Evolutionary conservation across 2,888 invertebrate species (phyloP), one percentile per base, ranked within the genome.

Genomic region (Acanthosepion esculentum): DNA sequence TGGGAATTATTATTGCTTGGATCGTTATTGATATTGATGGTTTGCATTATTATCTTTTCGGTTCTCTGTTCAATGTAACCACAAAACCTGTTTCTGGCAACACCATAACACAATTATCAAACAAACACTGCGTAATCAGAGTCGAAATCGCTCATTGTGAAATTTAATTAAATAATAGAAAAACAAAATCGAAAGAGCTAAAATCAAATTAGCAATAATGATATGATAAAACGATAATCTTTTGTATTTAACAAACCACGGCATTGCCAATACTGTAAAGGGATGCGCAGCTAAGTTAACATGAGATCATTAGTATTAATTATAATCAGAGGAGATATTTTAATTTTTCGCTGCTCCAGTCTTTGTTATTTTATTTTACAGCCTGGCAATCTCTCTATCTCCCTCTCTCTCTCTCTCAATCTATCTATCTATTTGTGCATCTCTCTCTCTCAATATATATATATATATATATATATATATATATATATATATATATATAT

Each of bases 161-260:
- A 78, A n/a, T 78, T 78, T 78, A 78, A 78, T 78, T n/a, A 78
- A 78, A 78, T 78, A 78, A 78, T n/a, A 78, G n/a, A 78, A n/a
- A 78, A 78, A 78, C n/a, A n/a, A n/a, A 78, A 78, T 33, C 0
- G 15, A n/a, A n/a, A 78, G 78, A 78, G 78, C 78, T 78, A n/a
- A 33, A 78, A 78, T 78, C 78, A 78, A 78, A 78, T 78, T 78
- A 78, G n/a, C 15, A 78, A 78, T 15, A 78, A 78, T 78, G n/a
- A 78, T 78, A 33, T 78, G n/a, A 78, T 78, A 78, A 0, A 33
- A 2, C 41, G 78, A n/a, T n/a, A 33, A n/a, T 78, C 78, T 78
- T 78, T 78, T 78, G 0, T 78, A 78, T 78, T 41, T 41, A 41
- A 41, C 78, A n/a, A 78, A 15, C 33, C 78, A 78, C 3, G 0